A percentile compares a stretch with the other conserved stretches of the same genome.
Evolutionary conservation across 2,888 invertebrate species (phyloP).

Genomic region (Apotomis betuletana): DNA sequence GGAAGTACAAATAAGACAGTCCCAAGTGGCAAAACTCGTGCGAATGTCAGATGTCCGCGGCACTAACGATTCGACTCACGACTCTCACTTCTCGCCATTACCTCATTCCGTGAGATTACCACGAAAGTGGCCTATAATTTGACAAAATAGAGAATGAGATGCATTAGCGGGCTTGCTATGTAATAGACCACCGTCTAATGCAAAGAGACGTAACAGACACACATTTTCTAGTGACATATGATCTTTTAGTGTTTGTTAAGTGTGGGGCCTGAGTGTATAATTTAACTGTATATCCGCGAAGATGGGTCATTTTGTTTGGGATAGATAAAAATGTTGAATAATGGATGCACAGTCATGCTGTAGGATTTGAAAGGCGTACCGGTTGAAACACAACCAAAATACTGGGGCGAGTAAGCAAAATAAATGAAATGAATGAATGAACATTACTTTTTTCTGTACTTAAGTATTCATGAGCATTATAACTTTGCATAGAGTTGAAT

Average conservation of each 20-base stretch:
- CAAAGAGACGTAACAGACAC: neutral
- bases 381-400: neutral
- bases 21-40: conserved; percentile 26
- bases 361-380: conserved; percentile 14
- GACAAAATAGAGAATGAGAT: conserved; percentile 82
- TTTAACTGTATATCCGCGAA: conserved; percentile 73
- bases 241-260: conserved; percentile 51
- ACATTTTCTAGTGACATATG: neutral
- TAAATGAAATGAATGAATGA: too few relatives aligned
- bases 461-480: too few relatives aligned
- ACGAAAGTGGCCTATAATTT: conserved; percentile 75
- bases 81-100: conserved; percentile 54
- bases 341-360: conserved; percentile 33
- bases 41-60: conserved; percentile 41
- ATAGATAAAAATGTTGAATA: conserved; percentile 65
- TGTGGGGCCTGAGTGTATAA: conserved; percentile 70
- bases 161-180: conserved; percentile 78
- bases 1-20: neutral
- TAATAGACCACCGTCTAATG: conserved; percentile 57
- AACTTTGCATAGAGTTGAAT: too few relatives aligned
- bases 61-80: conserved; percentile 42
- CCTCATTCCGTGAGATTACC: conserved; percentile 73
- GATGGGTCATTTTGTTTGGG: conserved; percentile 66
- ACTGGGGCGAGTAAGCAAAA: too few relatives aligned
- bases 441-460: too few relatives aligned